Percentiles rank a stretch among this genome's conserved stretches.
Conservation (phyloP, 2,888 invertebrate genomes). For the Apocheima hispidaria region DNA sequence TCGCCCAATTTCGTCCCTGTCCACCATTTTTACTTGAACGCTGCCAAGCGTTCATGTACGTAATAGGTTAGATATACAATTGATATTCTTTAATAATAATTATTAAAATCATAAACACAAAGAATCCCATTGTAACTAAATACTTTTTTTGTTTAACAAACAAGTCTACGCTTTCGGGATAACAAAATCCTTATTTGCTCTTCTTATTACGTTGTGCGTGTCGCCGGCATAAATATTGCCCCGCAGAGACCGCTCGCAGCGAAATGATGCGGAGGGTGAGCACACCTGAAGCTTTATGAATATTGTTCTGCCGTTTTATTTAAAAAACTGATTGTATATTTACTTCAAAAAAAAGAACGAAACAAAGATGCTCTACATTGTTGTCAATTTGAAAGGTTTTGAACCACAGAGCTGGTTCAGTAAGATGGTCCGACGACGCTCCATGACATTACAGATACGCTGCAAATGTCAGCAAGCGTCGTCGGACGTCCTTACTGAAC, state of each 20-base stretch:
- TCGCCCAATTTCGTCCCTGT: too few species aligned
- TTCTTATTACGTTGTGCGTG: constrained; percentile 55
- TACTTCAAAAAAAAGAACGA: neutral
- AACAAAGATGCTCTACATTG: too few species aligned
- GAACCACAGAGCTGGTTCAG: too few species aligned
- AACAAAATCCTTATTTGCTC: constrained; percentile 58
- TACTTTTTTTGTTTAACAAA: constrained; percentile 29
- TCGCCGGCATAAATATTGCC: constrained; percentile 56
- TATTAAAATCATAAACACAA: constrained; percentile 18
- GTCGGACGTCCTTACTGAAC: too few species aligned
- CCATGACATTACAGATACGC: too few species aligned
- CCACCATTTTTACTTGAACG: too few species aligned
- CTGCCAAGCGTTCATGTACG: too few species aligned
- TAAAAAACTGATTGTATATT: constrained; percentile 20
- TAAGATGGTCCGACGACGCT: too few species aligned
- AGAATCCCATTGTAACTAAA: constrained; percentile 21
- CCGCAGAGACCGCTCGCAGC: constrained; percentile 53
- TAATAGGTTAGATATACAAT: too few species aligned
- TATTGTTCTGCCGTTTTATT: constrained; percentile 43
- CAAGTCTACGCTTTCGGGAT: constrained; percentile 38
- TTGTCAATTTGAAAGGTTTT: too few species aligned
- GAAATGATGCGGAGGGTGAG: constrained; percentile 49
- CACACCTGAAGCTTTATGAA: constrained; percentile 51
- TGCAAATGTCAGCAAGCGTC: too few species aligned
- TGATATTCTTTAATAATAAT: too few species aligned